These are phyloP conservation scores for Micromesistius poutassou DNA, from an alignment of 2,797 vertebrate species.

Conservation along the genomic window DNA sequence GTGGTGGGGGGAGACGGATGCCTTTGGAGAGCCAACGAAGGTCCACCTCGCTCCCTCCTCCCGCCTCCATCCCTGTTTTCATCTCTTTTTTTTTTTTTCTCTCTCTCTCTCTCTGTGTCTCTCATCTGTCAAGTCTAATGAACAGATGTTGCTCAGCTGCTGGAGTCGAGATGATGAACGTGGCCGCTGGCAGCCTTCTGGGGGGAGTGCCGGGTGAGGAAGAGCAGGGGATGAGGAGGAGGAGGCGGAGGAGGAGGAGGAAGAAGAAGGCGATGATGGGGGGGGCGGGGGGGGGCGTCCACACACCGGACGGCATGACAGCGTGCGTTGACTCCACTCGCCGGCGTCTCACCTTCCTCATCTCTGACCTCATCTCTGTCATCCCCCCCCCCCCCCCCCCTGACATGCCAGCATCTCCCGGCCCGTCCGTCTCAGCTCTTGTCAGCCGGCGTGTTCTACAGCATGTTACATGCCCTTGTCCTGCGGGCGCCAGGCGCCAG, in stretches of 20 bases:
- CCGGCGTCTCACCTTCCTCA: conserved; percentile 43
- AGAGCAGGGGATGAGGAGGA: not conserved
- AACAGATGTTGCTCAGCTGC: conserved; percentile 80
- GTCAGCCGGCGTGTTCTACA: conserved; percentile 69
- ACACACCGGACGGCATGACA: not conserved
- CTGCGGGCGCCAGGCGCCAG: conserved; percentile 39
- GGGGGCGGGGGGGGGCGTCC: conserved; percentile 51
- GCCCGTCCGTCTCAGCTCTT: conserved; percentile 61
- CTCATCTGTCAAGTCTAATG: conserved; percentile 79
- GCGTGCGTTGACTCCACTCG: conserved; percentile 44
- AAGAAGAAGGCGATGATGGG: conserved; percentile 34
- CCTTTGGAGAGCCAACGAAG: conserved; percentile 30
- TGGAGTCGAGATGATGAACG: conserved; percentile 74
- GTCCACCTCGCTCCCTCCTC: conserved; percentile 25
- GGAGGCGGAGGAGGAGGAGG: conserved; percentile 46
- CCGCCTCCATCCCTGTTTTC: conserved; percentile 27
- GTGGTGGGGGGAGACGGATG: conserved; percentile 32
- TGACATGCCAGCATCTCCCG: conserved; percentile 27
- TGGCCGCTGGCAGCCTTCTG: conserved; percentile 63
- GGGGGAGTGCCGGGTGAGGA: not conserved
- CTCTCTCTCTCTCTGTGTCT: conserved; percentile 35
- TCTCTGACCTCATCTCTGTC: conserved; percentile 49
- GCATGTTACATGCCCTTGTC: conserved; percentile 65
- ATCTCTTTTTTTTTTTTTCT: conserved; percentile 9
- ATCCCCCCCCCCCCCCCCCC: conserved; percentile 53